Evolutionary conservation across 2,797 vertebrate species (phyloP).

Genomic region (Phataginus tetradactyla): DNA sequence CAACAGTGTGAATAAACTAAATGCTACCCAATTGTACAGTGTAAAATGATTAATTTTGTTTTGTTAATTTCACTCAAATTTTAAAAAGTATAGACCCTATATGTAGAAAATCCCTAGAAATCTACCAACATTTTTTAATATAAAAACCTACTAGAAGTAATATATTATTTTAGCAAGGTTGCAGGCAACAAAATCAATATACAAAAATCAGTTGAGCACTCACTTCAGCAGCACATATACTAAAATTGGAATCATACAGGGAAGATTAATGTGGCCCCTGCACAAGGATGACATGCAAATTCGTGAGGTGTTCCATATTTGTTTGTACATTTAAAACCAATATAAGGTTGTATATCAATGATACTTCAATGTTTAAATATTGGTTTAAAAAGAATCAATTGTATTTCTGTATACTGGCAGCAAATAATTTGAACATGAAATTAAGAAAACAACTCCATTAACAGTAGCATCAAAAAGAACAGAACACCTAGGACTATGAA

Average conservation of each 20-base stretch:
- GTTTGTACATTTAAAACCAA: no score
- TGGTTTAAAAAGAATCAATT: neutral
- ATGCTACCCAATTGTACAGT: neutral
- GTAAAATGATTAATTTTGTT: neutral
- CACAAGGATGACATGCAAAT: no score
- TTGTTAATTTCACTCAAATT: neutral
- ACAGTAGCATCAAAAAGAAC: neutral
- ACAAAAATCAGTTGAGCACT: neutral
- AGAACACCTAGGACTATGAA: neutral
- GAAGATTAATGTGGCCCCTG: no score
- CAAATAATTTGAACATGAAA: neutral
- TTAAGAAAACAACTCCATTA: neutral
- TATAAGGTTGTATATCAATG: no score
- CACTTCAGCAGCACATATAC: no score
- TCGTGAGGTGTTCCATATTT: no score
- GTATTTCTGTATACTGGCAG: neutral
- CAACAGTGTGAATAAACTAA: neutral
- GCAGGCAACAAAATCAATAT: neutral
- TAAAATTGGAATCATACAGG: no score
- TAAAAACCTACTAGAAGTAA: neutral
- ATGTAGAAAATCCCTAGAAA: neutral
- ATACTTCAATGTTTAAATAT: no score
- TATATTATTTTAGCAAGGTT: neutral
- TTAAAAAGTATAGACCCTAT: neutral
- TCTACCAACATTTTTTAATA: neutral